Base-by-base conservation (phyloP, 2,797 vertebrate genomes). In the Tenualosa ilisha region DNA sequence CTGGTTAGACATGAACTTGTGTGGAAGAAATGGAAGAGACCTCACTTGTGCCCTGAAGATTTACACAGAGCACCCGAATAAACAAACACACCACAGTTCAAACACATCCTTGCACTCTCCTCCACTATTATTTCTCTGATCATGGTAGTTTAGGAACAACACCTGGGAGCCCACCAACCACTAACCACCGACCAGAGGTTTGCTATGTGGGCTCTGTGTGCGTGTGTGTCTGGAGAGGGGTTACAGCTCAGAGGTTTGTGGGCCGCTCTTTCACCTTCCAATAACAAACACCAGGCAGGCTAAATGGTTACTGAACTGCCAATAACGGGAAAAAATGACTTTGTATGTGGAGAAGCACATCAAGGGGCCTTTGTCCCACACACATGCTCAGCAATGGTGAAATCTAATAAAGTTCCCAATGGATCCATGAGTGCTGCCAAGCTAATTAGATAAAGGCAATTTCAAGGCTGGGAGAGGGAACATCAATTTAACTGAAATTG, bases 341-440 rank as follows among this genome's bases (percentile, higher is more conserved):
- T 40, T 72, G 13, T 40, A 46, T 75, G 68, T 22, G 37, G 68
- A 37, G 17, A 75, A 75, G 31, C 68, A 79, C 72, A 46, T 8
- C 40, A 46, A 79, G 72, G 72, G 72, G 20, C 37, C 37, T 46
- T 79, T 79, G 72, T 79, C 43, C 72, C 40, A 79, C 72, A 79
- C 40, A 79, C 20, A 79, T 79, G 72, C 72, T 43, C 40, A 43
- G 15, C 17, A 9, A 79, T 79, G 72, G 72, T 24, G 84, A 72
- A 54, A 79, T 84, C 84, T 54, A 79, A 79, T 79, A 8, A 79
- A 46, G 72, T 22, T 17, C 40, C 72, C 72, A n/a, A 79, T 46
- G 72, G 72, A 46, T 46, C 37, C 17, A 43, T 79, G 72, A 79
- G 17, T 79, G 72, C 72, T 79, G 17, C 37, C 37, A 1, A 20